A percentile compares a stretch with the other conserved stretches of the same genome.
These are phyloP conservation scores for Aphelenchoides fujianensis DNA, from an alignment of 1,140 invertebrate genomes.

Conservation along the genomic window DNA sequence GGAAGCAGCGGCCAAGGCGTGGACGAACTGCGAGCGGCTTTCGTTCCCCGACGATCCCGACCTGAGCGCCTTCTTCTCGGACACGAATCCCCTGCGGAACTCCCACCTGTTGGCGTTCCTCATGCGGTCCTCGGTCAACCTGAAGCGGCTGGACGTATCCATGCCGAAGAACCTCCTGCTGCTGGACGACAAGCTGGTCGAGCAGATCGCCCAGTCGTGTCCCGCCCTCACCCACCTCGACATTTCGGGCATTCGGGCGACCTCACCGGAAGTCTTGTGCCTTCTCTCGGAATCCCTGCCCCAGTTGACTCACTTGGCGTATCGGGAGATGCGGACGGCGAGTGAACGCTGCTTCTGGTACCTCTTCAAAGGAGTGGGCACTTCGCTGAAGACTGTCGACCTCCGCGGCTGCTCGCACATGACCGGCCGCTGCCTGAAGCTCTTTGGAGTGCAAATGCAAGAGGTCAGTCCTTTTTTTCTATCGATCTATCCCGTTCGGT, in stretches of 20 bases:
- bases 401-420: conserved; percentile 52
- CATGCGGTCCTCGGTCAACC: conserved; percentile 46
- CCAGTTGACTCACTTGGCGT: conserved; percentile 34
- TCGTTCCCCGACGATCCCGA: conserved; percentile 33
- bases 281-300: conserved; percentile 40
- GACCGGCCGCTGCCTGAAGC: conserved; percentile 54
- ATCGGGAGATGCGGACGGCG: conserved; percentile 53
- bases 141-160: conserved; percentile 49
- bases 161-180: conserved; percentile 47
- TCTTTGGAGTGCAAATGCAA: conserved; percentile 55
- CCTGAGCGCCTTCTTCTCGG: conserved; percentile 36
- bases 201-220: conserved; percentile 50
- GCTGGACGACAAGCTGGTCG: conserved; percentile 53
- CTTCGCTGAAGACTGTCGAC: conserved; percentile 45
- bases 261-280: conserved; percentile 37
- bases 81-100: conserved; percentile 50
- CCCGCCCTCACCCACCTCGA: conserved; percentile 51
- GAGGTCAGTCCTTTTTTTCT: conserved; percentile 30
- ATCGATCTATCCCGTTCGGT: conserved; percentile 16
- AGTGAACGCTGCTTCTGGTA: conserved; percentile 58
- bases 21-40: conserved; percentile 36
- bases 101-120: conserved; percentile 49
- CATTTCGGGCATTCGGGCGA: conserved; percentile 44
- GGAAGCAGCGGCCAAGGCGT: conserved; percentile 54
- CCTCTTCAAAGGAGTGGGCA: conserved; percentile 50